phyloP scores from a whole-genome alignment of 2,888 invertebrate genomes.

The Epinotia brunnichana region DNA sequence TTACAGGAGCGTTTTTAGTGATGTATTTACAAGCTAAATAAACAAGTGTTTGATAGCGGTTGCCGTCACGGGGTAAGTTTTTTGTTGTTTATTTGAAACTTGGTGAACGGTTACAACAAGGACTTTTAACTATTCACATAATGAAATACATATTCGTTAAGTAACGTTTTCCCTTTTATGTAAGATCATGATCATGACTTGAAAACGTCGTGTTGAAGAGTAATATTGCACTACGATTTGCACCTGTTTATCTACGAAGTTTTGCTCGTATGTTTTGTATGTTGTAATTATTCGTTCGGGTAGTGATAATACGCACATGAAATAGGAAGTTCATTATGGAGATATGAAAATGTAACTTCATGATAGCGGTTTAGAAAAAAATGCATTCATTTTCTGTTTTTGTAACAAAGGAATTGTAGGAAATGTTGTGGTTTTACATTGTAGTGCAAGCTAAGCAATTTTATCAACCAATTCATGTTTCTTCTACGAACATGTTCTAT shows the following conservation, averaged over 20 bases:
- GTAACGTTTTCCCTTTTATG: conserved; percentile 31
- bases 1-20: conserved; percentile 19
- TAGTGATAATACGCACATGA: conserved; percentile 8
- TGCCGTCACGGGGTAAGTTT: conserved; percentile 44
- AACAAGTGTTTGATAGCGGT: conserved; percentile 34
- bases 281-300: conserved; percentile 11
- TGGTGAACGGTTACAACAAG: conserved; percentile 47
- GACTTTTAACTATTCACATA: conserved; percentile 30
- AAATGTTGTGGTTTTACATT: neutral
- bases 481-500: neutral
- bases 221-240: neutral
- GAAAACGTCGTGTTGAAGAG: conserved; percentile 5
- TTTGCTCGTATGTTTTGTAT: neutral
- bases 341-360: neutral
- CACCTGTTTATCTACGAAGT: neutral
- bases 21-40: conserved; percentile 31
- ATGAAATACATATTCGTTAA: conserved; percentile 35
- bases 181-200: conserved; percentile 29
- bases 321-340: conserved; percentile 19
- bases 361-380: neutral
- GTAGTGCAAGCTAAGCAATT: neutral
- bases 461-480: neutral
- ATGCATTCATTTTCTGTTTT: neutral
- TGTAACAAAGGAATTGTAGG: conserved; percentile 37
- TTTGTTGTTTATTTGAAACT: conserved; percentile 46